Evolutionary conservation across 2,113 vertebrate genomes (phyloP).

Genomic region (Eurypyga helias): DNA sequence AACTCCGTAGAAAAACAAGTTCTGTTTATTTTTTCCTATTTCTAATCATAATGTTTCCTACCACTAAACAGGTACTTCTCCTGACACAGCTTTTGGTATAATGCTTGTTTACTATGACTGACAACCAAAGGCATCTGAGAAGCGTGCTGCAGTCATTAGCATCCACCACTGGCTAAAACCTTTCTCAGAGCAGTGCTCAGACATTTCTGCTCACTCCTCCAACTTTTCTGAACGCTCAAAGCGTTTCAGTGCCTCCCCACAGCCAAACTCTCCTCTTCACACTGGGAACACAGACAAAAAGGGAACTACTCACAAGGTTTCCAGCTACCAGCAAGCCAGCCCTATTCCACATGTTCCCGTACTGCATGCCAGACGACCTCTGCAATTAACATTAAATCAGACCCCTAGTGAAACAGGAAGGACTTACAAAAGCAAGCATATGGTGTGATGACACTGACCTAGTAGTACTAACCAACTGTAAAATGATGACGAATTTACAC

Average conservation of each 20-base stretch:
- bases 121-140: neutral
- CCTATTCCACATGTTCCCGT: neutral
- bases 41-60: neutral
- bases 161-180: neutral
- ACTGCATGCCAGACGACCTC: neutral
- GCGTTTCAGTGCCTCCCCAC: neutral
- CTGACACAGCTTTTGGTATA: neutral
- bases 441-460: neutral
- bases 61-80: neutral
- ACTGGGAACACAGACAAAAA: neutral
- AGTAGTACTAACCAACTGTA: neutral
- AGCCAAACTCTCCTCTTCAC: neutral
- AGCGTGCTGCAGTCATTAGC: neutral
- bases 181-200: neutral
- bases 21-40: neutral
- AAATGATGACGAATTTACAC: neutral
- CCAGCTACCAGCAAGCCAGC: neutral
- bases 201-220: neutral
- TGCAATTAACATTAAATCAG: neutral
- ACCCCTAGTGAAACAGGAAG: too few relatives aligned
- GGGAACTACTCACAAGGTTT: neutral
- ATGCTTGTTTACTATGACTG: neutral
- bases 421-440: too few relatives aligned
- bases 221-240: neutral
- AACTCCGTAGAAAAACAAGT: neutral